Percentiles rank a stretch among this genome's conserved stretches.
Conservation (phyloP, 2,797 vertebrate genomes). For the Anguilla megastoma region DNA sequence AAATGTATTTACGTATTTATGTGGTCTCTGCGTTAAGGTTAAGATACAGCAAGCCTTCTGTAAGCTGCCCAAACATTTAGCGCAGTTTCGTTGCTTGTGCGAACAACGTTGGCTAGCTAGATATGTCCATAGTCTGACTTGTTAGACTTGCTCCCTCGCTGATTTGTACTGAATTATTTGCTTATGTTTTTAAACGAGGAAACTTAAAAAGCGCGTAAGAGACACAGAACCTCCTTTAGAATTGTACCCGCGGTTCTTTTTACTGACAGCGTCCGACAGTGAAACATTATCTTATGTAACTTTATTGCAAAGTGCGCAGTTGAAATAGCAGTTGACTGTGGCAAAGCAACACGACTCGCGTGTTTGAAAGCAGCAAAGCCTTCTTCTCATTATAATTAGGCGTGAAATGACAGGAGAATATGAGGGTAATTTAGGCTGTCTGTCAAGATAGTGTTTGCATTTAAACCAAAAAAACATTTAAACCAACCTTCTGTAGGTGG, state of each 20-base stretch:
- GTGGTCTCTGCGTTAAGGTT: no score
- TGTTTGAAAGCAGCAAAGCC: not conserved
- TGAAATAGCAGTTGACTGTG: not conserved
- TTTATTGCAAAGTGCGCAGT: not conserved
- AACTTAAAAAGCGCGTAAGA: no score
- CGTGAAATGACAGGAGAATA: not conserved
- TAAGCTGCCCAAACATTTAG: not conserved
- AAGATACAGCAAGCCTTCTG: no score
- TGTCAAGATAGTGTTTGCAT: not conserved
- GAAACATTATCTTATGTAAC: not conserved
- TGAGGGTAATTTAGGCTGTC: not conserved
- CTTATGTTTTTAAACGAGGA: no score
- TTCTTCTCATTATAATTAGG: not conserved
- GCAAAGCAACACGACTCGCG: not conserved
- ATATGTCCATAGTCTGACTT: no score
- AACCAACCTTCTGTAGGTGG: conserved; percentile 7
- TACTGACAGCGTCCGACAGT: no score
- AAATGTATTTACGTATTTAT: not conserved
- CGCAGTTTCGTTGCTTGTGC: not conserved
- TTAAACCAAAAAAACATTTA: not conserved
- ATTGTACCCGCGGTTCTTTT: no score
- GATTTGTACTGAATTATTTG: no score
- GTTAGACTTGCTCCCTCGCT: no score
- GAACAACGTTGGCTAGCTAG: no score
- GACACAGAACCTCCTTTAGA: no score